These are phyloP conservation scores for Ctenochaetus hawaiiensis DNA, from an alignment of 2,797 vertebrate species.

Conservation along the genomic window DNA sequence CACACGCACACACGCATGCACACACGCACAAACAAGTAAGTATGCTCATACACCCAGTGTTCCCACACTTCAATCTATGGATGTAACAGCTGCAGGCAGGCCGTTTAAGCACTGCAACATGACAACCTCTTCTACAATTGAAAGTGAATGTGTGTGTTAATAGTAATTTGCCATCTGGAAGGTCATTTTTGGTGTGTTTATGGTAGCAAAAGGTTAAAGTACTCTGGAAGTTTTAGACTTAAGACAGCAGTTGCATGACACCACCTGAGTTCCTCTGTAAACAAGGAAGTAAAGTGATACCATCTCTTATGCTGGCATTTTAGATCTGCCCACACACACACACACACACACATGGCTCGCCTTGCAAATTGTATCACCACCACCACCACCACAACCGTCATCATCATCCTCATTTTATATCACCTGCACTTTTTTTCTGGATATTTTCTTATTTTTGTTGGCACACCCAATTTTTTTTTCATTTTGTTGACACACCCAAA, in stretches of 20 bases:
- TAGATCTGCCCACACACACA: slow-evolving; percentile 29
- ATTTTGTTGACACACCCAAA: too few species aligned
- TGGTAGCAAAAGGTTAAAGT: slow-evolving; percentile 48
- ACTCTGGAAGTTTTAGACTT: slow-evolving; percentile 34
- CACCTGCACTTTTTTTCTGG: background rate
- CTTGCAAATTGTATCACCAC: slow-evolving; percentile 17
- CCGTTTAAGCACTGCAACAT: slow-evolving; percentile 64
- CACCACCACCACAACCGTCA: background rate
- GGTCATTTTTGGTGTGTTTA: slow-evolving; percentile 61
- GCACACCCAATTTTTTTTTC: slow-evolving; percentile 16
- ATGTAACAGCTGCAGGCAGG: slow-evolving; percentile 64
- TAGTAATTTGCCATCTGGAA: slow-evolving; percentile 71
- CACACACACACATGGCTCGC: slow-evolving; percentile 40
- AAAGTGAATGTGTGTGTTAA: slow-evolving; percentile 50
- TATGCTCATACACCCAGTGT: slow-evolving; percentile 26
- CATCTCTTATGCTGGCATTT: slow-evolving; percentile 36
- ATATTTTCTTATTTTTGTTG: background rate
- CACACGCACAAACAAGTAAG: background rate
- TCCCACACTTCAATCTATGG: slow-evolving; percentile 50
- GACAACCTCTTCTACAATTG: slow-evolving; percentile 27
- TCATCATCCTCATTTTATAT: slow-evolving; percentile 17
- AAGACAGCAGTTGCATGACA: slow-evolving; percentile 11
- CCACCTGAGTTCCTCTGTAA: slow-evolving; percentile 15
- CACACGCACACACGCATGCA: background rate
- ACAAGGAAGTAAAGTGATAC: slow-evolving; percentile 44